Evolutionary conservation across 2,888 invertebrate genomes (phyloP), one percentile per base, ranked within the genome.

Genomic region (Neoaliturus tenellus): DNA sequence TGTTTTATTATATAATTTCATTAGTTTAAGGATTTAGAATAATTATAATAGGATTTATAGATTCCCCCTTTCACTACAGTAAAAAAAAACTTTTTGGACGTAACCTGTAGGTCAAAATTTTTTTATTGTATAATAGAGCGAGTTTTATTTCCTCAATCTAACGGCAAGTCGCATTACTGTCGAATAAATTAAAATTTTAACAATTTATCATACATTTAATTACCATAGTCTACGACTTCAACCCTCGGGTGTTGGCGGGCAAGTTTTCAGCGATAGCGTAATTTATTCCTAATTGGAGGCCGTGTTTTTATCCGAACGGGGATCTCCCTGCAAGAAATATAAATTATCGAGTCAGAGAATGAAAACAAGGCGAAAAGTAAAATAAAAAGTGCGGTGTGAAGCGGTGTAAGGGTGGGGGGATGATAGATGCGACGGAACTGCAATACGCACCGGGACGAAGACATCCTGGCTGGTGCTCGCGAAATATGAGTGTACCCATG

Each of bases 361-460:
- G 62, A 81, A 62, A 62, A 81, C 41, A 58, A 81, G 80, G 80
- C 58, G 55, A 35, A 81, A 41, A 81, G 51, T 81, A 55, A 62
- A 81, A 81, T 81, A 62, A 81, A 41, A 62, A 58, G 31, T 51
- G 67, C 25, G 80, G 67, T 39, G 80, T 39, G 67, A 41, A 80
- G 44, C 5, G 1, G 51, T 1, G 35, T 2, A 28, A 55, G 44
- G 80, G 80, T 31, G 23, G 62, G 39, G 39, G 67, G 20, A 62
- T 39, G 80, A 58, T 55, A 31, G 80, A 81, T 58, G 51, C 58
- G 58, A 39, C 58, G 62, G 35, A 62, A 58, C 55, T 48, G 80
- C 41, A 55, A 67, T 55, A 81, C 62, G 81, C 41, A 67, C 67
- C 17, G 20, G 75, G 41, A 44, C 44, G 75, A 75, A 75, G 75